Conservation (phyloP, 2,797 vertebrate species). For the Neosilurus mollespiculum region DNA sequence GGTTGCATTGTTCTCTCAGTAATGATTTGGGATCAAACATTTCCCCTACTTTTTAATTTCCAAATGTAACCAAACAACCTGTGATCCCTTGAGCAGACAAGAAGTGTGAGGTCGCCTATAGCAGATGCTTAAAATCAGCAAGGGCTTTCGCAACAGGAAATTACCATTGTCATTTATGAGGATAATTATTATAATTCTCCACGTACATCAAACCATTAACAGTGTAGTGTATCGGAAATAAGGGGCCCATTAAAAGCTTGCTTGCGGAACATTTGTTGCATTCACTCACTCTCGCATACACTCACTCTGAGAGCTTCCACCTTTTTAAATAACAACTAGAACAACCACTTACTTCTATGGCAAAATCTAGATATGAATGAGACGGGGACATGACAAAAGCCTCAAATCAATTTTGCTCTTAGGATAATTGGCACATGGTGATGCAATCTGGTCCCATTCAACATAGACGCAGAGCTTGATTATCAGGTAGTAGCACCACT, state of each 20-base stretch:
- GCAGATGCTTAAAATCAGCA: conserved; percentile 61
- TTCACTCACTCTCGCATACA: conserved; percentile 36
- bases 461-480: conserved; percentile 45
- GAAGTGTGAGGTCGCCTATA: conserved; percentile 61
- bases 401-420: conserved; percentile 62
- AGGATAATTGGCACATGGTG: conserved; percentile 58
- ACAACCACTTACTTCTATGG: conserved; percentile 58
- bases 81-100: conserved; percentile 51
- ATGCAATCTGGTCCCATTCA: conserved; percentile 60
- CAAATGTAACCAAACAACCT: conserved; percentile 49
- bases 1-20: too few species aligned
- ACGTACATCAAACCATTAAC: conserved; percentile 67
- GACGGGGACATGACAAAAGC: conserved; percentile 57
- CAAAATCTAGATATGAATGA: conserved; percentile 58
- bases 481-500: conserved; percentile 44
- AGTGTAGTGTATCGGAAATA: conserved; percentile 60
- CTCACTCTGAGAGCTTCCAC: too few species aligned
- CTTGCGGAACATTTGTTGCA: conserved; percentile 61
- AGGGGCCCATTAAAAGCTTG: conserved; percentile 64
- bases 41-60: conserved; percentile 13
- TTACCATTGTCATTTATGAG: conserved; percentile 66
- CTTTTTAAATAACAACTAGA: conserved; percentile 61
- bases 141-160: conserved; percentile 64
- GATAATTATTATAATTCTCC: conserved; percentile 76
- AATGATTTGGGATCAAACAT: conserved; percentile 24